Base-by-base conservation (phyloP, 2,797 vertebrate species). In the Hypotaenidia philippensis region DNA sequence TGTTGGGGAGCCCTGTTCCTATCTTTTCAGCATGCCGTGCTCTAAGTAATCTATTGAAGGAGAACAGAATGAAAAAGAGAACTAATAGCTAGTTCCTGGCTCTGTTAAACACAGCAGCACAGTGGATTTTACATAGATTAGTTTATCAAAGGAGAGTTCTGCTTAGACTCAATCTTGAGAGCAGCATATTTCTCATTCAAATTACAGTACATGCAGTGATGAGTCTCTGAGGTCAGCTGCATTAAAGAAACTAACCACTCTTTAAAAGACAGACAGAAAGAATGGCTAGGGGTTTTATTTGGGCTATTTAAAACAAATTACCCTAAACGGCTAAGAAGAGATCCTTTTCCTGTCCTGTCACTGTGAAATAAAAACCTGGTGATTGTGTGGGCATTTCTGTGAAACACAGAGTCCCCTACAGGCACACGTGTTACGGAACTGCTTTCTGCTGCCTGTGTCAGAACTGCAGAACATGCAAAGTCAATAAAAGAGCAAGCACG, bases 51-150 rank as follows among this genome's bases (percentile, higher is more conserved):
- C 89, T 95, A 89, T 92, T 95, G 90, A 97, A 90, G 83, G 68
- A 93, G 71, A 88, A 89, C 41, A 91, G 96, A 96, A 92, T 83
- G 86, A 89, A 89, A 75, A 81, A 70, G 45, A 72, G 77, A 90
- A 80, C 53, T 92, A 93, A 95, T 83, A 93, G 86, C 93, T 89
- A 94, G 87, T 82, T 97, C 93, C 96, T 91, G 78, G 49, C 83
- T 91, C 86, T 95, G 71, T 77, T 94, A 92, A 96, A 93, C 83
- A 21, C 8, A 80, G 83, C 90, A 89, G 65, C 41, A 87, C 6
- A 25, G 79, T 92, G 91, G 86, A 66, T 96, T 98, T 96, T 97
- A 71, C 56, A 66, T 95, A 96, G 95, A 95, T 95, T 82, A 93
- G 70, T 93, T 93, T 84, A 78, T 79, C 89, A 57, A 83, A 65